A percentile compares a stretch with the other conserved stretches of the same genome.
phyloP scores from a whole-genome alignment of 37 sponge, comb jelly and placozoan species.

The Crambe crambe region DNA sequence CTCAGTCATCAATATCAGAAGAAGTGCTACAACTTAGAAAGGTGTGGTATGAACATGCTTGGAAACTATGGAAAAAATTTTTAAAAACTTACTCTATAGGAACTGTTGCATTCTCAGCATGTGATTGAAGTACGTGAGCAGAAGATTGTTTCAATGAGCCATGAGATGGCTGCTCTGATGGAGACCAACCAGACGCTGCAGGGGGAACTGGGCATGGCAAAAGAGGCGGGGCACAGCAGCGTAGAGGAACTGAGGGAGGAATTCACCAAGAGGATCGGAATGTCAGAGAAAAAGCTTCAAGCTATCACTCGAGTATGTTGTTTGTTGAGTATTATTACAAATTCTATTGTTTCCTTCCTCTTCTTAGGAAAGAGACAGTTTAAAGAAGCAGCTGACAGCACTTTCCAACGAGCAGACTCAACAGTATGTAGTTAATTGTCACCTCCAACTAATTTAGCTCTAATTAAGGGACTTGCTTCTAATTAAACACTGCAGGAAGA shows the following conservation, averaged over 20 bases:
- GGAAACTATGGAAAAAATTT: no score
- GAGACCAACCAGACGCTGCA: constrained; percentile 66
- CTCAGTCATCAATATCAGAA: no score
- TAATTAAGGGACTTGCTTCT: neutral
- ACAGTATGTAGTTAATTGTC: constrained; percentile 20
- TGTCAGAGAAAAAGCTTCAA: constrained; percentile 76
- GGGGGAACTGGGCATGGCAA: constrained; percentile 52
- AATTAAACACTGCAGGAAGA: constrained; percentile 16
- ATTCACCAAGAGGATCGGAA: constrained; percentile 59
- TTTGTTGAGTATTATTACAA: neutral
- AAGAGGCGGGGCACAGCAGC: constrained; percentile 24
- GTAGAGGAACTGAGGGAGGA: constrained; percentile 66
- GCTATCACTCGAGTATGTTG: constrained; percentile 50
- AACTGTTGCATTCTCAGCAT: constrained; percentile 33
- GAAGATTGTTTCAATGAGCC: constrained; percentile 67
- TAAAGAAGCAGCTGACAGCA: constrained; percentile 68
- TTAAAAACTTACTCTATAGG: no score
- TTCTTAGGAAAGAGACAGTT: constrained; percentile 75
- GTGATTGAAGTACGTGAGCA: constrained; percentile 72
- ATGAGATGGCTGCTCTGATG: constrained; percentile 43
- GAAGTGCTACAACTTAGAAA: no score
- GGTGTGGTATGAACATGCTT: no score
- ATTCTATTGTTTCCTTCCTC: neutral
- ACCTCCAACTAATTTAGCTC: neutral
- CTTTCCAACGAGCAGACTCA: constrained; percentile 43